Evolutionary conservation across 2,797 vertebrate genomes (phyloP), one percentile per base, ranked within the genome.

Genomic region (Notoglanidium macrostoma): DNA sequence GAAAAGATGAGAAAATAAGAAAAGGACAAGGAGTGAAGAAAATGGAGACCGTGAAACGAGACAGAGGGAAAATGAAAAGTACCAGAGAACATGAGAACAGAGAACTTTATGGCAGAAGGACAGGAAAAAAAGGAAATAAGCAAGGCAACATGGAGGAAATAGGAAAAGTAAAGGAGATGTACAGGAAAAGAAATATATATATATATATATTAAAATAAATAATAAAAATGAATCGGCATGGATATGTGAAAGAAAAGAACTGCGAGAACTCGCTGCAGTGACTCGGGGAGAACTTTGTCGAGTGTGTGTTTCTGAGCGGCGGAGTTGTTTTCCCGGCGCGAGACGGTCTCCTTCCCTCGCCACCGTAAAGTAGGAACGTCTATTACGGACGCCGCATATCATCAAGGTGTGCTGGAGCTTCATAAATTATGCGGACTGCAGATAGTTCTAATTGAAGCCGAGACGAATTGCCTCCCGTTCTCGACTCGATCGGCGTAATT

Each of bases 401-500:
- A 73, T 84, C 61, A 54, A 90, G 87, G 86, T 91, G 88, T 90
- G 82, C 86, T 46, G 87, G 90, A 84, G 88, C 90, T 86, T 88
- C 86, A 90, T 92, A 90, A 93, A 93, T 91, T 90, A 91, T 90
- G 90, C 49, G 89, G 59, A 86, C 90, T 90, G 88, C 85, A 87
- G 76, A 89, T 85, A 86, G 88, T 91, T 92, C 87, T 93, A 93
- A 94, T 92, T 92, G 89, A 93, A 92, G 91, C 91, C 89, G 88
- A 93, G 92, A 94, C 88, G 90, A 94, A 94, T 90, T 87, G 87
- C 90, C 90, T 89, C 88, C 70, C 65, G 74, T 90, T 90, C 91
- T 88, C 88, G 88, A 91, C 95, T 92, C 93, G 92, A 94, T 95
- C 91, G 89, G 92, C 92, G 88, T 94, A 94, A 94, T 95, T 95